These are phyloP conservation scores for Oreohelix idahoensis DNA, from an alignment of 1,140 invertebrate genomes.

Conservation along the genomic window DNA sequence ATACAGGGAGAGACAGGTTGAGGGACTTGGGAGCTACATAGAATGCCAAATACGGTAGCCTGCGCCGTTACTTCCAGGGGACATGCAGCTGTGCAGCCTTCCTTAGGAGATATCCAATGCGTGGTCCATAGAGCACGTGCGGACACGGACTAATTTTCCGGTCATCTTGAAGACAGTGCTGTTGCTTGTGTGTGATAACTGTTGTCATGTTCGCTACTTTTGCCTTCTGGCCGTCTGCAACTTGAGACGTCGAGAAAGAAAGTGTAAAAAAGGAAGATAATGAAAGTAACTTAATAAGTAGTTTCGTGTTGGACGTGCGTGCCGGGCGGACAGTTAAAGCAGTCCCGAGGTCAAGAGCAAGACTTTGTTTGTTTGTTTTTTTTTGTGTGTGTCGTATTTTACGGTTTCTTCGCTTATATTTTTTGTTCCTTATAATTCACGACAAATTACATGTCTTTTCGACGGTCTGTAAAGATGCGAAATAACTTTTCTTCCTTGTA, in stretches of 20 bases:
- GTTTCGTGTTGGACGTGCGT: neutral
- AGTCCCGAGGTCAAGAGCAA: too few species aligned
- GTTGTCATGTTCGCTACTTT: neutral
- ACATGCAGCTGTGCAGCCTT: neutral
- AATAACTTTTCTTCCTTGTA: too few species aligned
- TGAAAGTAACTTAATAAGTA: neutral
- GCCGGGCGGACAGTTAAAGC: too few species aligned
- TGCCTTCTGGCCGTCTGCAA: neutral
- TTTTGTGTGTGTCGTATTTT: too few species aligned
- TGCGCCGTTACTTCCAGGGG: neutral
- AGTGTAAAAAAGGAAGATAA: neutral
- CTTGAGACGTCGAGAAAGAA: neutral
- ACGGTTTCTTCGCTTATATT: too few species aligned
- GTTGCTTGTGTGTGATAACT: neutral
- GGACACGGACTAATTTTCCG: neutral
- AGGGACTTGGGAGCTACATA: neutral
- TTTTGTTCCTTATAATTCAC: too few species aligned
- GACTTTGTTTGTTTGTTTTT: too few species aligned
- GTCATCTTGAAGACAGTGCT: neutral
- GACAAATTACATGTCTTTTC: too few species aligned
- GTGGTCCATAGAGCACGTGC: neutral
- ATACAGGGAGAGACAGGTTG: neutral
- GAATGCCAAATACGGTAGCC: neutral
- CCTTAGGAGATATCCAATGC: neutral
- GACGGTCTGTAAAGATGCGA: too few species aligned